Evolutionary conservation across 64 coral and sea anemone species (phyloP), one percentile per base, ranked within the genome.

Genomic region (Anthopleura sola): DNA sequence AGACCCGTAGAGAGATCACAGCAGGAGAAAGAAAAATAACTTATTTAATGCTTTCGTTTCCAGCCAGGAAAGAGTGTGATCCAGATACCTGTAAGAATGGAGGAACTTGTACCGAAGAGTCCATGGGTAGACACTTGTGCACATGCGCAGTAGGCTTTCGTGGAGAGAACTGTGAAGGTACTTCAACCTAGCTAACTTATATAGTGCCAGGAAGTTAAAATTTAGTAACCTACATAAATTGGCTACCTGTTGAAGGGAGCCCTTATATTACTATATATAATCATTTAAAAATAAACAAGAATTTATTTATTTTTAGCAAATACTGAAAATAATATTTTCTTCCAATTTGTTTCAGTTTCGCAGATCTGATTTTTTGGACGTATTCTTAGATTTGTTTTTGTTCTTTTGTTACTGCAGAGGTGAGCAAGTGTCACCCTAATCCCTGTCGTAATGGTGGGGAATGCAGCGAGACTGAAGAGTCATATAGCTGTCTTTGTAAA

Each of bases 1-100:
- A 44, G 40, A 44, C 40, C 40, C 40, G 40, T 44, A 8, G 40
- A 44, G 4, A 8, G n/a, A n/a, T n/a, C 62, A 88, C 91, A 46
- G 86, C 88, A 39, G 90, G 93, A 16, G 86, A 90, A 19, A 95
- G 50, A 15, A 13, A 15, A 53, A 17, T 13, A 17, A 53, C n/a
- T 62, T 26, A 62, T 6, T 62, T 8, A 62, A 26, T 62, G 7
- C 13, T 13, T 78, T 90, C 23, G 19, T 55, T 40, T 75, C 18
- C 34, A 96, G 94, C 83, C 34, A 88, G 87, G 51, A 90, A 86
- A 87, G 82, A 82, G n/a, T 96, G 94, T 60, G 83, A 78, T 31
- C 60, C 94, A 17, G 84, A 88, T 57, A 96, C 94, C 14, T 96
- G 94, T 55, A 92, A 96, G 58, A 92, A 96, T 58, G 94, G 94